Evolutionary conservation across 2,888 invertebrate genomes (phyloP).

Genomic region (Drosophila lacicola): DNA sequence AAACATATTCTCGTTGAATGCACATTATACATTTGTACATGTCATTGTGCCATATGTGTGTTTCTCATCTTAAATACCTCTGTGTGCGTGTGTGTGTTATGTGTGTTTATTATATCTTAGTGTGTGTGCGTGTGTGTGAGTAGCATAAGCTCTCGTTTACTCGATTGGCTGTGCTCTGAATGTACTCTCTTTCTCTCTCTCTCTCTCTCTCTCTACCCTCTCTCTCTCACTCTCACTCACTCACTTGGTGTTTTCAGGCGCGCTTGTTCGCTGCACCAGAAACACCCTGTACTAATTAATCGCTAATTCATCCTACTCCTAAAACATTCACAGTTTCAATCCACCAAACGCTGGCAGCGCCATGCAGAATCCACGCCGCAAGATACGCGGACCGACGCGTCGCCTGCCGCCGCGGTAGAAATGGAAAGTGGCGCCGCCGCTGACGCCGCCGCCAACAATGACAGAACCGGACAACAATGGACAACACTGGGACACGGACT

Average conservation of each 20-base stretch:
- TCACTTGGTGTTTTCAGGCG: neutral
- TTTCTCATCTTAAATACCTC: slow-evolving; percentile 10
- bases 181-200: slow-evolving; percentile 7
- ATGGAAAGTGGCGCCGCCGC: slow-evolving; percentile 45
- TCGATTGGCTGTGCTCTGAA: slow-evolving; percentile 19
- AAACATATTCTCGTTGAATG: slow-evolving; percentile 13
- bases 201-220: slow-evolving; percentile 1
- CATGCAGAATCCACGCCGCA: slow-evolving; percentile 78
- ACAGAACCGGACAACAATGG: slow-evolving; percentile 34
- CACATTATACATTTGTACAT: slow-evolving; percentile 27
- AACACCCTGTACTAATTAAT: slow-evolving; percentile 23
- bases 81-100: slow-evolving; percentile 12
- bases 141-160: slow-evolving; percentile 15
- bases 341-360: slow-evolving; percentile 73
- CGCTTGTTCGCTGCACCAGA: neutral
- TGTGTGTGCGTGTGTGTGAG: slow-evolving; percentile 1
- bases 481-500: slow-evolving; percentile 25
- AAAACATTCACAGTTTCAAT: slow-evolving; percentile 70
- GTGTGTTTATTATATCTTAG: slow-evolving; percentile 2
- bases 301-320: neutral
- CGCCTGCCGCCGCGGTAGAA: slow-evolving; percentile 84
- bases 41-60: slow-evolving; percentile 23
- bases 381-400: slow-evolving; percentile 80
- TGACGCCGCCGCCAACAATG: slow-evolving; percentile 13
- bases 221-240: neutral